Evolutionary conservation across 2,888 invertebrate genomes (phyloP), one percentile per base, ranked within the genome.

Genomic region (Pristionchus arcanus): DNA sequence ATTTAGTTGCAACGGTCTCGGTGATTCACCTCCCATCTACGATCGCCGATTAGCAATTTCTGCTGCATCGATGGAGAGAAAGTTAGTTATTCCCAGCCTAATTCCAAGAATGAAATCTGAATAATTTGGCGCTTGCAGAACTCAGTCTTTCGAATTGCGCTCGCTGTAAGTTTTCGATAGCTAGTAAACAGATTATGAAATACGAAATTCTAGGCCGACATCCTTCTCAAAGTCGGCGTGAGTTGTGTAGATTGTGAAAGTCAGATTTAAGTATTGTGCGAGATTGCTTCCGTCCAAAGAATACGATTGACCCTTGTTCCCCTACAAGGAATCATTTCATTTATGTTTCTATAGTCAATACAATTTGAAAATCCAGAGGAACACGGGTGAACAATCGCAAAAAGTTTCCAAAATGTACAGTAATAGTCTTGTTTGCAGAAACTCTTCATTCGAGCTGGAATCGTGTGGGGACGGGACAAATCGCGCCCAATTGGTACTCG

Each of bases 1-100:
- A 34, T 37, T 49, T 49, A 88, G 88, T n/a, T 88, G 89, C 55
- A 21, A 59, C 53, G 74, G 31, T 4, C 89, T 89, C 49, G 81
- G 63, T 9, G 74, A 68, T 15, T 42, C 53, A 5, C 66, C 86
- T 42, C 92, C 92, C 16, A 77, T 92, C 28, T 87, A 89, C 37
- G 89, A 91, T 42, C 90, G 92, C 34, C 90, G 92, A 68, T 88
- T 87, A 31, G 92, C 91, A 2, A 92, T 92, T 25, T 90, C 90
- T 2, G 91, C 92, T 0, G 90, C 92, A 16, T 92, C 90, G 4
- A 81, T 89, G 42, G 81, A 83, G 13, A 28, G 89, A 83, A 89
- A 89, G 89, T 89, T 42, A 81, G 81, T 71, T 37, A 28, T 68
- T n/a, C 37, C 34, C 59, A 2, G 42, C 5, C 77, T 28, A 42